phyloP scores from a whole-genome alignment of 1,140 invertebrate genomes.

The Solen grandis region DNA sequence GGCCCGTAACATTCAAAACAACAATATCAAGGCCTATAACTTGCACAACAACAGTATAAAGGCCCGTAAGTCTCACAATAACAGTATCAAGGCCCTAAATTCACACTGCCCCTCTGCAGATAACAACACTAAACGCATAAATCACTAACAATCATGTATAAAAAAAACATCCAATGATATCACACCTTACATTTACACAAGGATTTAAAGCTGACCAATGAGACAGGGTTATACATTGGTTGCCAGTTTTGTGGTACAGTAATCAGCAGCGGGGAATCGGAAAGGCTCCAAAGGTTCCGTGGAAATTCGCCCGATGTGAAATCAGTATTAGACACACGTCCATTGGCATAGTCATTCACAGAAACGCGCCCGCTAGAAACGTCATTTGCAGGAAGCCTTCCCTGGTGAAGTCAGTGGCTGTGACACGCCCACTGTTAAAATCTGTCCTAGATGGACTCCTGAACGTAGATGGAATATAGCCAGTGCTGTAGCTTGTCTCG shows the following conservation, averaged over 20 bases:
- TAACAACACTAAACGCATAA: too few species aligned
- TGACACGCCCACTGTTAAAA: conserved; percentile 33
- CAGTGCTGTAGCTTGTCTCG: conserved; percentile 53
- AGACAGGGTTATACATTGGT: conserved; percentile 47
- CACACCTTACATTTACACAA: conserved; percentile 14
- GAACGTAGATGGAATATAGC: conserved; percentile 56
- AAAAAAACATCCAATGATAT: conserved; percentile 40
- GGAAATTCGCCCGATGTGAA: too few species aligned
- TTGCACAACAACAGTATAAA: too few species aligned
- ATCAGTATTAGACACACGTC: too few species aligned
- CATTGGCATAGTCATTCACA: too few species aligned
- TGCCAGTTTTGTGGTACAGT: conserved; percentile 47
- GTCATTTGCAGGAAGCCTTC: too few species aligned
- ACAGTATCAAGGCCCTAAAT: too few species aligned
- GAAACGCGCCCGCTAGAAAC: too few species aligned
- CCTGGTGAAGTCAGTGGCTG: conserved; percentile 27
- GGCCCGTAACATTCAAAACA: too few species aligned
- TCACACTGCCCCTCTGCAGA: too few species aligned
- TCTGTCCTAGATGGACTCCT: conserved; percentile 48
- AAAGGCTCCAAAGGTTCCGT: conserved; percentile 45
- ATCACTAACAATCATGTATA: conserved; percentile 20
- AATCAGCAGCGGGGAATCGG: conserved; percentile 49
- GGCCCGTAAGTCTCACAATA: too few species aligned
- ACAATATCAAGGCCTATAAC: too few species aligned
- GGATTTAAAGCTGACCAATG: conserved; percentile 46